Percentiles rank a stretch among this genome's conserved stretches.
These are phyloP conservation scores for Clamator glandarius DNA, from an alignment of 2,797 vertebrate species.

Conservation along the genomic window DNA sequence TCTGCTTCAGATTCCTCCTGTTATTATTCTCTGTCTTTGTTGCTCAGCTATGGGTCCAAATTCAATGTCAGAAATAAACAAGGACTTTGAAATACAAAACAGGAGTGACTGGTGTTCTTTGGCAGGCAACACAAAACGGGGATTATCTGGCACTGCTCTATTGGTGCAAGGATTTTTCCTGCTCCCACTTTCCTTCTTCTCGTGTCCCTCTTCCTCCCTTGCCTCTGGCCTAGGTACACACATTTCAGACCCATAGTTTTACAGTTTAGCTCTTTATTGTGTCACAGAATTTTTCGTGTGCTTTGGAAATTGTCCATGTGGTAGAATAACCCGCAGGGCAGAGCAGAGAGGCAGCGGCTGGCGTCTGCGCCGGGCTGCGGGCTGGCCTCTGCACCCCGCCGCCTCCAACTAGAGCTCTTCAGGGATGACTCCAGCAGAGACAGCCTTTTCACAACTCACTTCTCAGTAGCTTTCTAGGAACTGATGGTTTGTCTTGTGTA, in stretches of 20 bases:
- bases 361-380: too few species aligned
- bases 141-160: neutral
- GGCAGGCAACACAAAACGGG: neutral
- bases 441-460: conserved; percentile 1
- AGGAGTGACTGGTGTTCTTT: conserved; percentile 24
- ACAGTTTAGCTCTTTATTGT: conserved; percentile 55
- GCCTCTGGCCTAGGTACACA: neutral
- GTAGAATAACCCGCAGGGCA: neutral
- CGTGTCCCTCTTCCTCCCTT: neutral
- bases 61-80: conserved; percentile 74
- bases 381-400: fast-evolving
- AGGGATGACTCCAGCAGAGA: neutral
- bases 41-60: conserved; percentile 69
- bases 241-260: neutral
- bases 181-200: neutral
- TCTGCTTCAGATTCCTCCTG: conserved; percentile 42
- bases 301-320: conserved; percentile 2
- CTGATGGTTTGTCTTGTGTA: neutral
- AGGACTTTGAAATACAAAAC: conserved; percentile 75
- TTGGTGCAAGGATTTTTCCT: neutral
- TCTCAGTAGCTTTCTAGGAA: conserved; percentile 58
- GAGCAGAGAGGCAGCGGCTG: neutral
- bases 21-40: conserved; percentile 58
- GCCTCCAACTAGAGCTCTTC: neutral
- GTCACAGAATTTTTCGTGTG: neutral